Percentiles rank a stretch among this genome's conserved stretches.
Conservation (phyloP, 2,888 invertebrate genomes). For the Drosophila gaucha region DNA sequence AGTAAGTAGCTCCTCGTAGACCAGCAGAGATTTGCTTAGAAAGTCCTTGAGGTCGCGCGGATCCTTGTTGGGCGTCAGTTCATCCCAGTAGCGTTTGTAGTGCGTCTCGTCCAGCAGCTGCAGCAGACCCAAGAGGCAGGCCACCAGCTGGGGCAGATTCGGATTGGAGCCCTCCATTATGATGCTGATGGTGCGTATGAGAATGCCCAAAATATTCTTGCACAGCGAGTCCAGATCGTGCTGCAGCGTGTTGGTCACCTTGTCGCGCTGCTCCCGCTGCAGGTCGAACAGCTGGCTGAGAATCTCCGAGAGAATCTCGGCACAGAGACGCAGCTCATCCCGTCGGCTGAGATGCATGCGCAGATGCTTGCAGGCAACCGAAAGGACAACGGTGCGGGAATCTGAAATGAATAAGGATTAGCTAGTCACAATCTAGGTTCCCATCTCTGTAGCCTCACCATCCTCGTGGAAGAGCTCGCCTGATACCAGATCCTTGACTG, state of each 20-base stretch:
- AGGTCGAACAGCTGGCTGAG: conserved; percentile 87
- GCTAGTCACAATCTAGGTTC: not conserved
- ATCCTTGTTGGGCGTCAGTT: conserved; percentile 88
- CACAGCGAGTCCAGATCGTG: conserved; percentile 94
- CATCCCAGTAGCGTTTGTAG: conserved; percentile 94
- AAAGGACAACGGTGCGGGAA: conserved; percentile 92
- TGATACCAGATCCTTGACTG: conserved; percentile 92
- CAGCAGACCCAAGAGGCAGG: conserved; percentile 93
- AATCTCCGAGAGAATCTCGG: conserved; percentile 94
- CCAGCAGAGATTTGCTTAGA: conserved; percentile 91
- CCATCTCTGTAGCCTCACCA: no score
- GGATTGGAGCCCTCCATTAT: conserved; percentile 91
- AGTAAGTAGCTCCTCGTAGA: conserved; percentile 84
- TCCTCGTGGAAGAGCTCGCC: conserved; percentile 90
- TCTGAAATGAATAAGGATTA: conserved; percentile 86
- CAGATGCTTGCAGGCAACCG: conserved; percentile 93
- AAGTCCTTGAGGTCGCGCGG: conserved; percentile 94
- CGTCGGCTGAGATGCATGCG: conserved; percentile 92
- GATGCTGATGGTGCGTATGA: conserved; percentile 93
- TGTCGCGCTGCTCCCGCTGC: conserved; percentile 86
- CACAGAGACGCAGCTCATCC: conserved; percentile 93
- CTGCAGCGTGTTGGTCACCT: conserved; percentile 86
- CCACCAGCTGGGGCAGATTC: conserved; percentile 91
- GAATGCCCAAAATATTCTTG: conserved; percentile 91
- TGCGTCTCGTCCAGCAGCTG: conserved; percentile 95